phyloP scores from a whole-genome alignment of 1,140 invertebrate species.

The Drosophila santomea region DNA sequence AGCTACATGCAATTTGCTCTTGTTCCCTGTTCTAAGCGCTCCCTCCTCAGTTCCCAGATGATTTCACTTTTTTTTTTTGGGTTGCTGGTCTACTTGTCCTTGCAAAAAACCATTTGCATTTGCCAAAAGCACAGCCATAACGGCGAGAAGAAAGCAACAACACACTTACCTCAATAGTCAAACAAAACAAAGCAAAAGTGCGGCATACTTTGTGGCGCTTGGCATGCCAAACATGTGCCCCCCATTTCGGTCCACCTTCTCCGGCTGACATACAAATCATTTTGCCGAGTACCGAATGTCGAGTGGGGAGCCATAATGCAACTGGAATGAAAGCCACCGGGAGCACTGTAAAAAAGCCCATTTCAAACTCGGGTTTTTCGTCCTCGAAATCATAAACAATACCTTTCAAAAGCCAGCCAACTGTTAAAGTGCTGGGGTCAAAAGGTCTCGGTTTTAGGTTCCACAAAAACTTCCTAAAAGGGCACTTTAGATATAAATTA shows the following conservation, averaged over 20 bases:
- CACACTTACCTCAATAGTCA: conserved; percentile 78
- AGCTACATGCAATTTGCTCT: conserved; percentile 55
- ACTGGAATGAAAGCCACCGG: conserved; percentile 28
- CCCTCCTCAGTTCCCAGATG: conserved; percentile 5
- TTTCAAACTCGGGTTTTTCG: not conserved
- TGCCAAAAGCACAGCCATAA: conserved; percentile 61
- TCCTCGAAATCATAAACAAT: not conserved
- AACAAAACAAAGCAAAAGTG: conserved; percentile 72
- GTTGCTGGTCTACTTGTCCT: conserved; percentile 64
- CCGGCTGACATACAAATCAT: conserved; percentile 78
- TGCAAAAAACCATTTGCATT: conserved; percentile 77
- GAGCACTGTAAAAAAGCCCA: conserved; percentile 7
- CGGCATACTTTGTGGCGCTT: conserved; percentile 72
- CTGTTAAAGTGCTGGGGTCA: not conserved
- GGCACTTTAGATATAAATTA: too few species aligned
- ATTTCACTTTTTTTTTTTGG: conserved; percentile 2
- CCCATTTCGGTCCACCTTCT: conserved; percentile 48
- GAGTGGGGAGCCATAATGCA: conserved; percentile 50
- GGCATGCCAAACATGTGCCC: conserved; percentile 62
- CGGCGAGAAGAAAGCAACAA: conserved; percentile 64
- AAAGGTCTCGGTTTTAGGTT: not conserved
- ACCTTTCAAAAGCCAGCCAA: not conserved
- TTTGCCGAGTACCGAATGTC: conserved; percentile 57
- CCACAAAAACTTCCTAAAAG: too few species aligned
- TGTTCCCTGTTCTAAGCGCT: conserved; percentile 8